phyloP scores from a whole-genome alignment of 2,888 invertebrate genomes.

The Synergus japonicus region DNA sequence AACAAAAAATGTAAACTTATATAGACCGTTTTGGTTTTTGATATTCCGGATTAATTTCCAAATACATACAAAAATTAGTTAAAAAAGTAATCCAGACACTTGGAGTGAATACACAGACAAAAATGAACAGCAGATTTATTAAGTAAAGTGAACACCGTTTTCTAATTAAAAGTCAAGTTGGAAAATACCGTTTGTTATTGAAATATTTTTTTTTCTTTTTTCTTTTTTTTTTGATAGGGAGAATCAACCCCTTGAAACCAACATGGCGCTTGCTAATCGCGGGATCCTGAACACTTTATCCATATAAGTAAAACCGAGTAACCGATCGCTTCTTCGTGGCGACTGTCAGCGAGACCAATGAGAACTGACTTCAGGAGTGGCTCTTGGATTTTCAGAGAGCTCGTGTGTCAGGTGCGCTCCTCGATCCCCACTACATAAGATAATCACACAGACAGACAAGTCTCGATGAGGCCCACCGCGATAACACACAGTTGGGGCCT shows the following conservation, averaged over 20 bases:
- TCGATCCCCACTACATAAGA: constrained; percentile 43
- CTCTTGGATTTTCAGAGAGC: constrained; percentile 64
- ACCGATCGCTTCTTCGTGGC: constrained; percentile 55
- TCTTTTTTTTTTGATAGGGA: not conserved
- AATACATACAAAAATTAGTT: not conserved
- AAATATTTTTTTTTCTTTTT: not conserved
- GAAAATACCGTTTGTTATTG: not conserved
- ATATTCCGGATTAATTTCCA: not conserved
- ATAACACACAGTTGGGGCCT: constrained; percentile 48
- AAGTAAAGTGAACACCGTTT: not conserved
- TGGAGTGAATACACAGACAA: not conserved
- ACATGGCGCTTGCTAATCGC: constrained; percentile 14
- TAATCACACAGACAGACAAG: constrained; percentile 28
- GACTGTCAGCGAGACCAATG: constrained; percentile 56
- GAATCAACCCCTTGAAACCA: constrained; percentile 32
- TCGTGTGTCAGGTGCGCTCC: constrained; percentile 62
- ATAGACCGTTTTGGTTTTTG: too few relatives aligned
- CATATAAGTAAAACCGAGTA: constrained; percentile 45
- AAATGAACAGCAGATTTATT: not conserved
- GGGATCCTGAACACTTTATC: constrained; percentile 20
- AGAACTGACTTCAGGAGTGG: constrained; percentile 59
- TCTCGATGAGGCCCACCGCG: constrained; percentile 43
- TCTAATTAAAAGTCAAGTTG: not conserved
- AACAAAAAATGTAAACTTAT: too few relatives aligned
- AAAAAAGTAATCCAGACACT: not conserved